Evolutionary conservation across 2,888 invertebrate species (phyloP).

Genomic region (Pachydiplax longipennis): DNA sequence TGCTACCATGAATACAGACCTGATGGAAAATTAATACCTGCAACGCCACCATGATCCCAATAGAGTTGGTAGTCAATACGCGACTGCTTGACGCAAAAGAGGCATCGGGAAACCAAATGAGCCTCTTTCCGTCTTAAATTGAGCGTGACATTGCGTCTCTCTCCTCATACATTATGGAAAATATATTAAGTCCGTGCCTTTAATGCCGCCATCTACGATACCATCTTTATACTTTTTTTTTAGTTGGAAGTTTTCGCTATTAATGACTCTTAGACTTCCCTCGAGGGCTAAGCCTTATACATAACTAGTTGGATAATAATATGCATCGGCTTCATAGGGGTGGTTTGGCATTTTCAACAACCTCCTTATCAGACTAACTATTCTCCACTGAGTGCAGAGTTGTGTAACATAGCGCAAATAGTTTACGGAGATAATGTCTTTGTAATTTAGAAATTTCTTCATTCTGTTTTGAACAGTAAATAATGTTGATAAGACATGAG

Average conservation of each 20-base stretch:
- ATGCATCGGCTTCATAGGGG: too few relatives aligned
- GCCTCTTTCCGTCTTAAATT: neutral
- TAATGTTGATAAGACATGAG: too few relatives aligned
- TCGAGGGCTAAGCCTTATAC: too few relatives aligned
- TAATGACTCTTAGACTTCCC: too few relatives aligned
- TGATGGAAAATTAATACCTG: slow-evolving; percentile 16
- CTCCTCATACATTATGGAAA: slow-evolving; percentile 31
- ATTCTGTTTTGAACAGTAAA: too few relatives aligned
- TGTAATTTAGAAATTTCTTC: too few relatives aligned
- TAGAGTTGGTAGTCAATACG: neutral
- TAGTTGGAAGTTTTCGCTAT: neutral
- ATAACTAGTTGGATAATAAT: too few relatives aligned
- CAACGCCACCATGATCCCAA: neutral
- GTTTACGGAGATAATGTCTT: too few relatives aligned
- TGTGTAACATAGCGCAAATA: too few relatives aligned
- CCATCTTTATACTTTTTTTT: neutral
- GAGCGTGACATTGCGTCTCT: slow-evolving; percentile 31
- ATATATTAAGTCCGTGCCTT: neutral
- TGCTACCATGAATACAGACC: neutral
- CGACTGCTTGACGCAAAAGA: neutral
- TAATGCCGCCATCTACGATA: neutral
- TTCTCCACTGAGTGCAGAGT: too few relatives aligned
- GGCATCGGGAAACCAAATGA: slow-evolving; percentile 15
- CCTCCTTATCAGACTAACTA: too few relatives aligned
- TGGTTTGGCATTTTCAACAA: too few relatives aligned